Evolutionary conservation across 2,113 vertebrate genomes (phyloP).

Genomic region (Dromaius novaehollandiae): DNA sequence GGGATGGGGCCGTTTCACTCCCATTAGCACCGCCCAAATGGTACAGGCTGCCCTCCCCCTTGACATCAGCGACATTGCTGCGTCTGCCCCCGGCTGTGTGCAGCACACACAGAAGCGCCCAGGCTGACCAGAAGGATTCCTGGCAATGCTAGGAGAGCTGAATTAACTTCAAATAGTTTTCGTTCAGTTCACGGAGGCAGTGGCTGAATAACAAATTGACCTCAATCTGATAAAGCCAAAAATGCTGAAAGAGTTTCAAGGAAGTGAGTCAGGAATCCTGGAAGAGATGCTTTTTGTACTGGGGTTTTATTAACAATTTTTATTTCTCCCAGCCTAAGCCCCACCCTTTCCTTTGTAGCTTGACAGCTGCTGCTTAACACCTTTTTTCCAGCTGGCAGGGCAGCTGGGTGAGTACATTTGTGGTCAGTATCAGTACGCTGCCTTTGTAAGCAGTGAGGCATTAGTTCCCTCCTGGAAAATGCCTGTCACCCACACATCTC

Average conservation of each 20-base stretch:
- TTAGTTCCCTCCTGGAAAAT: conserved; percentile 32
- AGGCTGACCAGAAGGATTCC: conserved; percentile 34
- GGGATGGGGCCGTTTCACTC: background rate
- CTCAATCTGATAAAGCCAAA: conserved; percentile 20
- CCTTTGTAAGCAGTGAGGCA: conserved; percentile 11
- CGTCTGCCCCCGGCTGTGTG: background rate
- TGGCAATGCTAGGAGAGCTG: conserved; percentile 29
- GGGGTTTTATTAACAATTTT: conserved; percentile 25
- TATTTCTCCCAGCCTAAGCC: conserved; percentile 15
- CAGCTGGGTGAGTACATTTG: background rate
- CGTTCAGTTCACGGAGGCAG: background rate
- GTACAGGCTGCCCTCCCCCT: background rate
- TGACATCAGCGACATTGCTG: background rate
- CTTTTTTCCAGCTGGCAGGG: conserved; percentile 52
- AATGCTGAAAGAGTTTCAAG: conserved; percentile 41
- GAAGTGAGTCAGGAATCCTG: conserved; percentile 33
- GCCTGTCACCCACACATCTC: background rate
- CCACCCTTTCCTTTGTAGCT: background rate
- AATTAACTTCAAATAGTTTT: conserved; percentile 43
- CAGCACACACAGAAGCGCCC: background rate
- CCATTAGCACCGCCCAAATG: conserved; percentile 26
- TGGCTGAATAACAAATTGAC: conserved; percentile 5
- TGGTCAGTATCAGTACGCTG: background rate
- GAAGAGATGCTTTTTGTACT: background rate
- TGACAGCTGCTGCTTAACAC: conserved; percentile 64